phyloP scores from a whole-genome alignment of 1,140 invertebrate species.

The Micrasema minimum region DNA sequence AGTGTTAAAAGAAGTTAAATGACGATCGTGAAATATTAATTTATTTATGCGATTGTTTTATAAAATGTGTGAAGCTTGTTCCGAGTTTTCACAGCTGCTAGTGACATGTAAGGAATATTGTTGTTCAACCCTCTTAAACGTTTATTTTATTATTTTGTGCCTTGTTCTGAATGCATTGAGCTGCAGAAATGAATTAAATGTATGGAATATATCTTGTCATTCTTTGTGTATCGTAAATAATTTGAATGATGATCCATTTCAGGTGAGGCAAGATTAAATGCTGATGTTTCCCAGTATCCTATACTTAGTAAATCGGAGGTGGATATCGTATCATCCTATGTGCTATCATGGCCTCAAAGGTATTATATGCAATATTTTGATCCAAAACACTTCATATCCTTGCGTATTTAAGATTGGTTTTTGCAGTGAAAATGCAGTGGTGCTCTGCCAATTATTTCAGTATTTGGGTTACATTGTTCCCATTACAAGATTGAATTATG shows the following conservation, averaged over 20 bases:
- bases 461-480: background rate
- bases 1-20: conserved; percentile 36
- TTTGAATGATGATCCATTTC: conserved; percentile 51
- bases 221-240: too few species aligned
- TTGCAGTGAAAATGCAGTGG: background rate
- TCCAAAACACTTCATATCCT: background rate
- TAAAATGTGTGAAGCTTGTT: conserved; percentile 83
- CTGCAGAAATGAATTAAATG: too few species aligned
- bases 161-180: background rate
- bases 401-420: background rate
- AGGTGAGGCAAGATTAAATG: conserved; percentile 72
- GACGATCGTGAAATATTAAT: conserved; percentile 37
- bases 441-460: conserved; percentile 1
- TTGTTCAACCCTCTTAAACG: conserved; percentile 40
- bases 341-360: conserved; percentile 78
- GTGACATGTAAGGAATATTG: conserved; percentile 77
- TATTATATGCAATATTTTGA: conserved; percentile 53
- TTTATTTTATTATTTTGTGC: conserved; percentile 11
- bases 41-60: conserved; percentile 45
- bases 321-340: conserved; percentile 74
- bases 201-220: too few species aligned
- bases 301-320: conserved; percentile 73
- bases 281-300: conserved; percentile 71
- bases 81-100: conserved; percentile 81
- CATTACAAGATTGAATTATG: background rate